Evolutionary conservation across 2,888 invertebrate species (phyloP).

Genomic region (Eulithis prunata): DNA sequence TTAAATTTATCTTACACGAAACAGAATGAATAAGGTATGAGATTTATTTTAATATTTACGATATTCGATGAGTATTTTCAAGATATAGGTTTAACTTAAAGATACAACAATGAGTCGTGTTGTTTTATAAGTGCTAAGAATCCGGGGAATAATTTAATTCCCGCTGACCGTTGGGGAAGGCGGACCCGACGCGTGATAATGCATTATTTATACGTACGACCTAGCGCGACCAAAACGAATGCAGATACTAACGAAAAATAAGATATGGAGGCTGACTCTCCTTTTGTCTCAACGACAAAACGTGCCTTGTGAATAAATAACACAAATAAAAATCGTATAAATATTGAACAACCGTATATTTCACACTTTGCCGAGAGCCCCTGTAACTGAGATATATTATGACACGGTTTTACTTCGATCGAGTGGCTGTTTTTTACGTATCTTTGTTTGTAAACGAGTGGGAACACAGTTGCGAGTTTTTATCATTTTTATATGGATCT

Average conservation of each 20-base stretch:
- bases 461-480: conserved; percentile 64
- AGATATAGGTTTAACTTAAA: conserved; percentile 31
- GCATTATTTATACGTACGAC: conserved; percentile 79
- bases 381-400: conserved; percentile 79
- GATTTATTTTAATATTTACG: conserved; percentile 45
- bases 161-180: conserved; percentile 57
- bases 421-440: conserved; percentile 67
- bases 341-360: conserved; percentile 81
- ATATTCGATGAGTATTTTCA: conserved; percentile 37
- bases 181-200: conserved; percentile 78
- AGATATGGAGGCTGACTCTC: conserved; percentile 62
- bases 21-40: conserved; percentile 42
- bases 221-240: conserved; percentile 80
- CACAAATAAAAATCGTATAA: conserved; percentile 81
- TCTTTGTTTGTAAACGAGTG: conserved; percentile 78
- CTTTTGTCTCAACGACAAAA: conserved; percentile 75
- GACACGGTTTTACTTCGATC: conserved; percentile 68
- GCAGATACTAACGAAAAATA: conserved; percentile 80
- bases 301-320: conserved; percentile 79
- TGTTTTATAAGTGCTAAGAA: conserved; percentile 60
- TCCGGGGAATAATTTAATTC: conserved; percentile 72
- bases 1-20: conserved; percentile 40
- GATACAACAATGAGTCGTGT: conserved; percentile 49
- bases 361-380: conserved; percentile 74
- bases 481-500: conserved; percentile 47